Conservation (phyloP, 2,113 vertebrate species). For the Bujurquina vittata region DNA sequence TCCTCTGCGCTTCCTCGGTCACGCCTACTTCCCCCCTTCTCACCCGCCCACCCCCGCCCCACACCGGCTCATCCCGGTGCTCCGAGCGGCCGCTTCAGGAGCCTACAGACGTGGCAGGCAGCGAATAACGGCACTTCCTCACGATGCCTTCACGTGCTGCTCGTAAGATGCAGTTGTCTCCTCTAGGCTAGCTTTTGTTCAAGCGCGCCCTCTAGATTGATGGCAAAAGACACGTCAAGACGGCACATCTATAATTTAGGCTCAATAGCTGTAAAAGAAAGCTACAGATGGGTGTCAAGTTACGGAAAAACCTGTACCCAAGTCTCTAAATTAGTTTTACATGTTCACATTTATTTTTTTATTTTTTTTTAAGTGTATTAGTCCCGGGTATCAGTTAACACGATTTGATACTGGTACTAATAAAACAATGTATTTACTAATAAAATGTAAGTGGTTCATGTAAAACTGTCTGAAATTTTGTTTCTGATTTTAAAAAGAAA, state of each 20-base stretch:
- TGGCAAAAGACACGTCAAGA: background rate
- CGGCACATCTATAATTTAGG: background rate
- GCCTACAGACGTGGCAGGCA: conserved; percentile 74
- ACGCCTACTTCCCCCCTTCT: conserved; percentile 51
- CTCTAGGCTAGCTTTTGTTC: background rate
- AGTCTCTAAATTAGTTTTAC: no score
- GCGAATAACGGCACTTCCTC: conserved; percentile 36
- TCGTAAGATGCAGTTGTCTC: background rate
- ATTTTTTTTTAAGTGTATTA: background rate
- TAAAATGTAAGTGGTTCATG: background rate
- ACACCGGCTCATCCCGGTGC: conserved; percentile 41
- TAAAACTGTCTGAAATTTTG: background rate
- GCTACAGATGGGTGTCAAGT: background rate
- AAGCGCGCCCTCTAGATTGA: background rate
- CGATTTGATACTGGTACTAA: no score
- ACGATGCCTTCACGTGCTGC: conserved; percentile 48
- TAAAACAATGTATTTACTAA: no score
- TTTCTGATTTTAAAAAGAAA: background rate
- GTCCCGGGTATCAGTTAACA: background rate
- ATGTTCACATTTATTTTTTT: background rate
- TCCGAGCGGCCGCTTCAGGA: conserved; percentile 20
- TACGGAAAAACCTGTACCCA: background rate
- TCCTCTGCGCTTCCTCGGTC: conserved; percentile 36
- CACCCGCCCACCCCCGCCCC: conserved; percentile 24
- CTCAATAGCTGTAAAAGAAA: background rate